Evolutionary conservation across 2,113 vertebrate species (phyloP).

Genomic region (Neodontobutis hainanensis): DNA sequence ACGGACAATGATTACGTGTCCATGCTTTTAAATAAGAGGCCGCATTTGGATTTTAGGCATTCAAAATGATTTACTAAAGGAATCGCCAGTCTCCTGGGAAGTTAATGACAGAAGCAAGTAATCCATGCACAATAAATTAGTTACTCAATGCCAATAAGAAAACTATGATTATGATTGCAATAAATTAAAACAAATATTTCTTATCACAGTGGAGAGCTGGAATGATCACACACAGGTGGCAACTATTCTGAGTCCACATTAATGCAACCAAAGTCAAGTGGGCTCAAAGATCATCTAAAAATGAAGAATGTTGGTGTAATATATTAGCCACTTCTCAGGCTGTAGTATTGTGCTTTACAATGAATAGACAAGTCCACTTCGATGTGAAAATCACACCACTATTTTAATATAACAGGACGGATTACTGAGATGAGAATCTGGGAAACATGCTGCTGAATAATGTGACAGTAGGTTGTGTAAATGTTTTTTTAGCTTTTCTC

Average conservation of each 20-base stretch:
- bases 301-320: not conserved
- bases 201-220: slow-evolving; percentile 4
- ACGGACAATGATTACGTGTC: not conserved
- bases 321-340: slow-evolving; percentile 27
- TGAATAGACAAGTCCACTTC: not conserved
- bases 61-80: not conserved
- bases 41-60: slow-evolving; percentile 3
- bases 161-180: not conserved
- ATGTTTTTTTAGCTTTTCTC: not conserved
- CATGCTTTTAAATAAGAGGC: slow-evolving; percentile 31
- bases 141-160: not conserved
- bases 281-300: not conserved
- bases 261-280: no score
- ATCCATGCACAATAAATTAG: slow-evolving; percentile 26
- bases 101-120: slow-evolving; percentile 4
- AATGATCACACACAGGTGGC: slow-evolving; percentile 2
- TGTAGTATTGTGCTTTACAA: not conserved
- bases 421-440: not conserved
- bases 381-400: not conserved
- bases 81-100: not conserved
- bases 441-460: slow-evolving; percentile 3
- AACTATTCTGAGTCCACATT: not conserved
- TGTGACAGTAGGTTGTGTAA: not conserved
- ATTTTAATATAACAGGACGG: not conserved
- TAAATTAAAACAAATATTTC: not conserved